A percentile compares a stretch with the other conserved stretches of the same genome.
Conservation (phyloP, 2,797 vertebrate species). For the Catostomus latipinnis region DNA sequence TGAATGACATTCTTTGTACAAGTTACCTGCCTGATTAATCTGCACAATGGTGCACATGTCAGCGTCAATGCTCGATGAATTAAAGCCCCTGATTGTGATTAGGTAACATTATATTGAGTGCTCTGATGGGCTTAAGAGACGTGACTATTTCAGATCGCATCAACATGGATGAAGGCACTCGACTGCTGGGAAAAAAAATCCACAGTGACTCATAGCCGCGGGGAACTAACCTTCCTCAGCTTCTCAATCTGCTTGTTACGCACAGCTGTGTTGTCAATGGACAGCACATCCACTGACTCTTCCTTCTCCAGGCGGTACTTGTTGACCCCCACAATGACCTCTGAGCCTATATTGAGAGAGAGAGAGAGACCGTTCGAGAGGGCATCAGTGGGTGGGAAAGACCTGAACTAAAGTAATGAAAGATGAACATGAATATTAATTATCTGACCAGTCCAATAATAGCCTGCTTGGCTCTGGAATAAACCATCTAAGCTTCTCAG, state of each 20-base stretch:
- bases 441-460: not conserved
- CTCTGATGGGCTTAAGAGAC: not conserved
- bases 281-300: conserved; percentile 91
- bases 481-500: not conserved
- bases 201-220: too few relatives aligned
- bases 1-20: too few relatives aligned
- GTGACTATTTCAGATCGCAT: not conserved
- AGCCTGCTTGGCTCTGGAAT: not conserved
- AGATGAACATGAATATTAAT: not conserved
- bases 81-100: conserved; percentile 8
- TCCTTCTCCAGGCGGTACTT: conserved; percentile 94
- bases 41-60: not conserved
- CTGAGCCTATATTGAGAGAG: conserved; percentile 77
- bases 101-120: conserved; percentile 11
- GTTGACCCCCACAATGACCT: conserved; percentile 98
- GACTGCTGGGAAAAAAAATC: not conserved
- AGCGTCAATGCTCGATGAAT: not conserved
- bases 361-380: not conserved
- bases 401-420: not conserved
- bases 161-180: conserved; percentile 1
- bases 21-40: not conserved
- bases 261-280: conserved; percentile 92
- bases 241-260: conserved; percentile 95
- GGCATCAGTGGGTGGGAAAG: not conserved
- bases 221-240: conserved; percentile 84